Conservation (phyloP, 2,888 invertebrate genomes). For the Drosophila mettleri region DNA sequence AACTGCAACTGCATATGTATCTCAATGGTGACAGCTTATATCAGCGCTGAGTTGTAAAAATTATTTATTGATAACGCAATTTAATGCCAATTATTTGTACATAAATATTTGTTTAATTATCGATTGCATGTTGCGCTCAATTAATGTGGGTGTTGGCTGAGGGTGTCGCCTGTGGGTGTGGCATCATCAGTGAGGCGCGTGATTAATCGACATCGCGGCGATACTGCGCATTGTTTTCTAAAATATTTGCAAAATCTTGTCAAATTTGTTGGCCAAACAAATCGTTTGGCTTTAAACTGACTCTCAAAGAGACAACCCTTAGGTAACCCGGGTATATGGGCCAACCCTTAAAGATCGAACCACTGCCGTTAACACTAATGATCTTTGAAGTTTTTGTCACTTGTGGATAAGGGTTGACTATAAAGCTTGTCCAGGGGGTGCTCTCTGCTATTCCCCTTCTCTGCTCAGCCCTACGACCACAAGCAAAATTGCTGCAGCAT, state of each 20-base stretch:
- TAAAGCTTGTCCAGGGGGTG: constrained; percentile 14
- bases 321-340: constrained; percentile 1
- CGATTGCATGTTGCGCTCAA: constrained; percentile 66
- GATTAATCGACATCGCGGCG: constrained; percentile 54
- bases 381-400: constrained; percentile 46
- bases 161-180: constrained; percentile 26
- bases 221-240: constrained; percentile 47
- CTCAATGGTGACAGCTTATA: constrained; percentile 33
- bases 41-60: constrained; percentile 78
- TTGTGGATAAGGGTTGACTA: constrained; percentile 58
- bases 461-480: constrained; percentile 42
- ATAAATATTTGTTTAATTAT: constrained; percentile 78
- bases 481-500: constrained; percentile 76
- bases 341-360: constrained; percentile 25
- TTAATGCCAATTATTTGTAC: constrained; percentile 83
- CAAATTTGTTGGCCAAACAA: constrained; percentile 55
- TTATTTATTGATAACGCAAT: constrained; percentile 83
- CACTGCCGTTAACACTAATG: constrained; percentile 45
- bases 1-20: constrained; percentile 17
- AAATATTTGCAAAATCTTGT: constrained; percentile 61
- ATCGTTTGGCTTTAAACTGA: constrained; percentile 51
- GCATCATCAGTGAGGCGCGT: constrained; percentile 29
- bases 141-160: constrained; percentile 35
- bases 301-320: constrained; percentile 5
- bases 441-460: constrained; percentile 19